Conservation (phyloP, 1,140 invertebrate species). For the Lepidurus packardi region DNA sequence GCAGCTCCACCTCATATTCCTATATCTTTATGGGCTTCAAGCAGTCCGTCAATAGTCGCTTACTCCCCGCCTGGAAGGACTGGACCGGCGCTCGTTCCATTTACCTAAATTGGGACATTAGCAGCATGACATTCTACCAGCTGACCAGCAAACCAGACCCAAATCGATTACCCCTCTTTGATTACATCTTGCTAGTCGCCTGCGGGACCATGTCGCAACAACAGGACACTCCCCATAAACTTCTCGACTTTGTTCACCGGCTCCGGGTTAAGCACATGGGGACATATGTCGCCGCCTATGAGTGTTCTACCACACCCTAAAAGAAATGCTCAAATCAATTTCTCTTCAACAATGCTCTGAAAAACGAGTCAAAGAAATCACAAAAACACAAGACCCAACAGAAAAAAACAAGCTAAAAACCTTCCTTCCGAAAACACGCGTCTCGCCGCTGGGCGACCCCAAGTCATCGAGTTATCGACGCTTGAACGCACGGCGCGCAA, state of each 20-base stretch:
- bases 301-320: background rate
- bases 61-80: constrained; percentile 24
- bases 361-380: background rate
- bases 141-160: background rate
- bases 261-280: constrained; percentile 25
- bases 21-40: background rate
- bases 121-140: constrained; percentile 24
- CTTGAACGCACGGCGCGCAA: too few relatives aligned
- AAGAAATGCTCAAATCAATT: background rate
- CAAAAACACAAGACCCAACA: too few relatives aligned
- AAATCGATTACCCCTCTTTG: background rate
- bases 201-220: background rate
- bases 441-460: too few relatives aligned
- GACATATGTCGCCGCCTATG: constrained; percentile 29
- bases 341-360: background rate
- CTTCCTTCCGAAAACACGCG: too few relatives aligned
- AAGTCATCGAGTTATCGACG: too few relatives aligned
- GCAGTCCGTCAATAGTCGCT: background rate
- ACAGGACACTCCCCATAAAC: background rate
- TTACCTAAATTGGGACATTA: constrained; percentile 28
- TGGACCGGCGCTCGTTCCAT: constrained; percentile 30
- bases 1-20: background rate
- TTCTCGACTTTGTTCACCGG: constrained; percentile 28
- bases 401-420: too few relatives aligned
- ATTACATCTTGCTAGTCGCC: constrained; percentile 24